Conservation (phyloP, 2,888 invertebrate species). For the Dioctria rufipes region DNA sequence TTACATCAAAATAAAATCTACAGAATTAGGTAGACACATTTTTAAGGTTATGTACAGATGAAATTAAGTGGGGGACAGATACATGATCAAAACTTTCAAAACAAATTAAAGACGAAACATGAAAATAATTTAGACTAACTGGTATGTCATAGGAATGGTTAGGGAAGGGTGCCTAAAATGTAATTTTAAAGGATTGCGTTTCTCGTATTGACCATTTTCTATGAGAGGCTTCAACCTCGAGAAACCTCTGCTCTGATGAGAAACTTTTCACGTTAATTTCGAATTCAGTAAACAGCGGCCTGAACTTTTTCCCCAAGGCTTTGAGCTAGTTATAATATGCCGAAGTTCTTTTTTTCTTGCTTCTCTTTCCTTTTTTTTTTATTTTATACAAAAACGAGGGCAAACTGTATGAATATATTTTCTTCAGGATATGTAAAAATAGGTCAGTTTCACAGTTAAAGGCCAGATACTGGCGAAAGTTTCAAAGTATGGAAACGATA, state of each 20-base stretch:
- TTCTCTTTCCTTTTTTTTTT: no score
- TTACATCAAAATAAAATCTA: not conserved
- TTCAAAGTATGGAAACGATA: not conserved
- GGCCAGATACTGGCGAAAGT: not conserved
- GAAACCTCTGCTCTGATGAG: not conserved
- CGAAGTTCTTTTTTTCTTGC: not conserved
- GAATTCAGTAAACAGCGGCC: not conserved
- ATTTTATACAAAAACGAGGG: not conserved
- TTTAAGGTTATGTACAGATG: not conserved
- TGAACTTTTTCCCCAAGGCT: not conserved
- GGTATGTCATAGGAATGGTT: no score
- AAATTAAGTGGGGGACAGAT: no score
- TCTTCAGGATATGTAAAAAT: not conserved
- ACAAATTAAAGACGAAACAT: no score
- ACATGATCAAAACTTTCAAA: no score
- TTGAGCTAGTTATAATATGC: not conserved
- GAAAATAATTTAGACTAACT: no score
- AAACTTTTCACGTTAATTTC: constrained; percentile 4
- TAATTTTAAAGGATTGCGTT: not conserved
- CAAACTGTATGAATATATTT: not conserved
- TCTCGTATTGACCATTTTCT: not conserved
- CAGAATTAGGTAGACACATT: not conserved
- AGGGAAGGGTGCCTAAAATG: not conserved
- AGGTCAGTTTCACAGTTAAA: constrained; percentile 5
- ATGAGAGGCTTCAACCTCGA: not conserved